phyloP scores from a whole-genome alignment of 2,888 invertebrate species.

The Phyllotreta cruciferae region DNA sequence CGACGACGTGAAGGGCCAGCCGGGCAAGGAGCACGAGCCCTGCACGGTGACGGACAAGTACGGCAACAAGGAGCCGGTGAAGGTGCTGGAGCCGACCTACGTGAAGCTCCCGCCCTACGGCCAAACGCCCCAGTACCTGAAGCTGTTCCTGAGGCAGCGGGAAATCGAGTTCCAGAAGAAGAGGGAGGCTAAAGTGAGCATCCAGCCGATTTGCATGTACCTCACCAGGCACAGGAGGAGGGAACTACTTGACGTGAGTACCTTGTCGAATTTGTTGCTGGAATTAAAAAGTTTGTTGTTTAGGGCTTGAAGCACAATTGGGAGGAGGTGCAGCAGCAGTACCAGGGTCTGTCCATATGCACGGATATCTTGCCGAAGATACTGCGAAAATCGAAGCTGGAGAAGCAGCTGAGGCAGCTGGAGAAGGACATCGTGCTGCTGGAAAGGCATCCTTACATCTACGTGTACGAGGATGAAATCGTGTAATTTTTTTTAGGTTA shows the following conservation, averaged over 20 bases:
- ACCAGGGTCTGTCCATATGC: conserved; percentile 82
- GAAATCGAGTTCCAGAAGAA: conserved; percentile 52
- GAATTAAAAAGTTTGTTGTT: conserved; percentile 31
- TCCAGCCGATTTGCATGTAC: conserved; percentile 68
- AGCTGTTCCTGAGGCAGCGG: conserved; percentile 56
- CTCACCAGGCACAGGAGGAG: conserved; percentile 69
- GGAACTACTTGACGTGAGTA: conserved; percentile 66
- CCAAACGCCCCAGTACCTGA: conserved; percentile 72
- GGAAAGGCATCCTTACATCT: conserved; percentile 83
- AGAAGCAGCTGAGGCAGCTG: conserved; percentile 77
- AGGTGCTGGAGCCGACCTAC: conserved; percentile 70
- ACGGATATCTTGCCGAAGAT: conserved; percentile 87
- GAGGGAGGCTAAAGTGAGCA: conserved; percentile 52
- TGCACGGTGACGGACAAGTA: conserved; percentile 61
- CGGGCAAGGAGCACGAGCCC: conserved; percentile 10
- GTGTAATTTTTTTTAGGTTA: no score
- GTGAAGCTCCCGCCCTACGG: conserved; percentile 73
- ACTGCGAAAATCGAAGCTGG: conserved; percentile 78
- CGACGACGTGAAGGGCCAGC: conserved; percentile 49
- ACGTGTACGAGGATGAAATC: conserved; percentile 67
- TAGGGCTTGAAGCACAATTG: conserved; percentile 84
- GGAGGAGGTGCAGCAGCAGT: conserved; percentile 79
- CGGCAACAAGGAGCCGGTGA: conserved; percentile 69
- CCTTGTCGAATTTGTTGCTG: background rate
- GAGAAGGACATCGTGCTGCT: conserved; percentile 86